Conservation (phyloP, 2,113 vertebrate species). For the Zingel zingel region DNA sequence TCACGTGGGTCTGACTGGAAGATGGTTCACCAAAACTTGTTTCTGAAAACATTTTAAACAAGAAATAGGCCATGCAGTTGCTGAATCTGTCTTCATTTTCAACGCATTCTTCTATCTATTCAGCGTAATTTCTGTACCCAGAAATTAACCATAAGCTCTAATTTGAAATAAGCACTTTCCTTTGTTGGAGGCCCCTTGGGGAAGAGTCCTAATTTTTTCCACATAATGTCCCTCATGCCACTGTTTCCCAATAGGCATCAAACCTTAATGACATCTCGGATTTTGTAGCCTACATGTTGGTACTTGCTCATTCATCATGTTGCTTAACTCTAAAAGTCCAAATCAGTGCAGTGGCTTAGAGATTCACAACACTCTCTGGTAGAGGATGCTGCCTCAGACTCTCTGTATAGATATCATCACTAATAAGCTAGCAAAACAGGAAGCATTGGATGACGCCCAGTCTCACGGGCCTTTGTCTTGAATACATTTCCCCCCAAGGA, state of each 20-base stretch:
- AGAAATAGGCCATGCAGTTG: too few species aligned
- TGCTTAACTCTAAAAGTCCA: not conserved
- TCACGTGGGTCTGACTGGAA: too few species aligned
- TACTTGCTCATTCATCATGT: not conserved
- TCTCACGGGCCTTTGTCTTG: constrained; percentile 25
- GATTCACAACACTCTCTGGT: not conserved
- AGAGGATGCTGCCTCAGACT: not conserved
- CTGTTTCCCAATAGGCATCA: not conserved
- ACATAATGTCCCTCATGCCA: not conserved
- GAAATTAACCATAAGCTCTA: too few species aligned
- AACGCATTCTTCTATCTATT: too few species aligned
- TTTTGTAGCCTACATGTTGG: not conserved
- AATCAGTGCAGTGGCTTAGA: not conserved
- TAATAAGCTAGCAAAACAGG: constrained; percentile 36
- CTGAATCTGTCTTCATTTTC: too few species aligned
- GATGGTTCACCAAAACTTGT: too few species aligned
- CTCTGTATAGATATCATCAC: not conserved
- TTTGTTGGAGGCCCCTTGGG: not conserved
- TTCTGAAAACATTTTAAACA: too few species aligned
- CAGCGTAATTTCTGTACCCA: not conserved
- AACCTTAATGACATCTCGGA: not conserved
- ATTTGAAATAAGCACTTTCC: not conserved
- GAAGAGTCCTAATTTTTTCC: too few species aligned
- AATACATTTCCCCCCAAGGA: not conserved
- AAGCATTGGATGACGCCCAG: constrained; percentile 27